Percentiles rank a stretch among this genome's conserved stretches.
phyloP scores from a whole-genome alignment of 2,888 invertebrate genomes.

The Eudasyphora cyanicolor region DNA sequence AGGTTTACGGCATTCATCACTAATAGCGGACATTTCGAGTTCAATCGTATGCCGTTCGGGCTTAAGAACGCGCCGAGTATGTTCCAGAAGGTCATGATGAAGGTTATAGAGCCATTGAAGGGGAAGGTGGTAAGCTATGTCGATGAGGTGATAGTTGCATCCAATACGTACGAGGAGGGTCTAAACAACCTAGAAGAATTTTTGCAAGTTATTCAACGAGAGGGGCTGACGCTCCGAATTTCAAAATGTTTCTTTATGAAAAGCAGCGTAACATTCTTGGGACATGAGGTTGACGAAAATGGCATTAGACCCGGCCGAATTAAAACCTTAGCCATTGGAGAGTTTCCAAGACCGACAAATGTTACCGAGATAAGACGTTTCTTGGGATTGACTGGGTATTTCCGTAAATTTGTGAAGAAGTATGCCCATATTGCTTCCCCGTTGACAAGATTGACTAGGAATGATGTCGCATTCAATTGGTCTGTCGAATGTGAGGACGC shows the following conservation, averaged over 20 bases:
- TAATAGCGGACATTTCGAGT: constrained; percentile 51
- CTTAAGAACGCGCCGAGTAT: constrained; percentile 71
- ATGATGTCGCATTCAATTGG: constrained; percentile 54
- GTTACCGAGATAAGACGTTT: constrained; percentile 70
- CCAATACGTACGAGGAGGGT: constrained; percentile 47
- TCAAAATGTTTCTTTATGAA: constrained; percentile 68
- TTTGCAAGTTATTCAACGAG: constrained; percentile 38
- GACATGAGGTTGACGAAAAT: constrained; percentile 67
- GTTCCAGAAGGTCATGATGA: constrained; percentile 71
- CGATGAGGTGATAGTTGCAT: constrained; percentile 55
- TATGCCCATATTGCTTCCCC: constrained; percentile 68
- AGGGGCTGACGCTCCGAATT: constrained; percentile 61
- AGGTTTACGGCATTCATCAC: constrained; percentile 49
- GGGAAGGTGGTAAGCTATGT: constrained; percentile 51
- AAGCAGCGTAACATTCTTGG: constrained; percentile 68
- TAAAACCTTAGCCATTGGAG: constrained; percentile 69
- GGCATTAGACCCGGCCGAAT: constrained; percentile 68
- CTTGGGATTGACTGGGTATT: constrained; percentile 72
- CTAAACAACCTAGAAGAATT: constrained; percentile 52
- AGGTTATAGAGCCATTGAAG: constrained; percentile 35
- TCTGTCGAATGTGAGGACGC: constrained; percentile 39
- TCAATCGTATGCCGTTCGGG: constrained; percentile 50
- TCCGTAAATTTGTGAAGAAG: constrained; percentile 70
- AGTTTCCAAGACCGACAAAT: constrained; percentile 67
- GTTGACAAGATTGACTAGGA: constrained; percentile 62